phyloP scores from a whole-genome alignment of 30 jellyfish, hydroid and myxozoan genomes.

The Morbakka virulenta region DNA sequence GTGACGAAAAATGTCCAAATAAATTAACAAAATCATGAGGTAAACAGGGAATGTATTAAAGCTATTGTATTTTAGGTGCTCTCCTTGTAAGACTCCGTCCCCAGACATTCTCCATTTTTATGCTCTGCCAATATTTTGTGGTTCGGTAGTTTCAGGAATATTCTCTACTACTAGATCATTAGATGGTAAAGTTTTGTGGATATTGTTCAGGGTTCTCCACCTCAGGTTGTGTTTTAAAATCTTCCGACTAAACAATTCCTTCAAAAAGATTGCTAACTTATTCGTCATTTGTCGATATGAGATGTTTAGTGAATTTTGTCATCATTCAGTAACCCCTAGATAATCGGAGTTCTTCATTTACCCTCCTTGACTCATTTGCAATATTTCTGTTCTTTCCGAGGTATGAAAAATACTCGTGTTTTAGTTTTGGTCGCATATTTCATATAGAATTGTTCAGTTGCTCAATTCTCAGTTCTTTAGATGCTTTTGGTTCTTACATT shows the following conservation, averaged over 20 bases:
- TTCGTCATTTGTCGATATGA: slow-evolving; percentile 11
- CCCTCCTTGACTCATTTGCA: slow-evolving; percentile 11
- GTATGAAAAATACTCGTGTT: not conserved
- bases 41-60: no score
- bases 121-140: slow-evolving; percentile 8
- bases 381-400: slow-evolving; percentile 12
- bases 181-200: slow-evolving; percentile 11
- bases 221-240: slow-evolving; percentile 2
- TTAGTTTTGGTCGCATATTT: slow-evolving; percentile 1
- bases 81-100: no score
- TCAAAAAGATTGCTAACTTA: not conserved
- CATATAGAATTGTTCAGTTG: not conserved
- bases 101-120: no score
- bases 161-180: slow-evolving; percentile 1
- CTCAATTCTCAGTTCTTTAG: no score
- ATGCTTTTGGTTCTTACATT: not conserved
- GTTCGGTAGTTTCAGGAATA: slow-evolving; percentile 6
- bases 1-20: no score
- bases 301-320: slow-evolving; percentile 6
- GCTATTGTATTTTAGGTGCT: no score
- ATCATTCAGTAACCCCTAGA: not conserved
- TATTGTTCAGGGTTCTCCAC: slow-evolving; percentile 4
- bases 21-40: no score
- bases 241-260: not conserved
- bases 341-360: slow-evolving; percentile 3